Evolutionary conservation across 2,113 vertebrate genomes (phyloP).

Genomic region (Indicator indicator): DNA sequence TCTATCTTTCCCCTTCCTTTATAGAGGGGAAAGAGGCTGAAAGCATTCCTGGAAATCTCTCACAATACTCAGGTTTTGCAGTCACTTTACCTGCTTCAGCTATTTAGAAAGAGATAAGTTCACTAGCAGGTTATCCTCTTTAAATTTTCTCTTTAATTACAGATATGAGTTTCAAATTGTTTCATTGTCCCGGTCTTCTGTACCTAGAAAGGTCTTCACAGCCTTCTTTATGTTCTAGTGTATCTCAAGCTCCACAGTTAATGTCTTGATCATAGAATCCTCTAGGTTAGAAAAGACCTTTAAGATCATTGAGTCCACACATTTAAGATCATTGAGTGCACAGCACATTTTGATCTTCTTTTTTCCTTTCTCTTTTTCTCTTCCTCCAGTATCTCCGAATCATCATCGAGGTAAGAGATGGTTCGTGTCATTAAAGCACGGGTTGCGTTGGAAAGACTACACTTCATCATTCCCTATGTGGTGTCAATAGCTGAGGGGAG

Average conservation of each 20-base stretch:
- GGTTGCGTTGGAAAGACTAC: neutral
- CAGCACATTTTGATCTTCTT: neutral
- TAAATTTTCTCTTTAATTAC: neutral
- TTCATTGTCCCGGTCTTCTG: neutral
- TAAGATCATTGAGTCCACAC: no score
- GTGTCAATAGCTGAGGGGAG: neutral
- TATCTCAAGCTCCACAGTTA: neutral
- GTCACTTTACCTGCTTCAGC: neutral
- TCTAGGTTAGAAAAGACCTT: no score
- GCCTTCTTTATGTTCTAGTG: neutral
- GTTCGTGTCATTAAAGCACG: neutral
- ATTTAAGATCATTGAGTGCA: no score
- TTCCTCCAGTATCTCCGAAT: constrained; percentile 62
- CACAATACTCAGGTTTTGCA: neutral
- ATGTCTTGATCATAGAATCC: neutral
- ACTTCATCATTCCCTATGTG: neutral
- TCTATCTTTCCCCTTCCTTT: neutral
- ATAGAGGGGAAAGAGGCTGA: neutral
- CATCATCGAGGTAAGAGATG: constrained; percentile 54
- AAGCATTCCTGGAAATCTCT: neutral
- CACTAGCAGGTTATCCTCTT: neutral
- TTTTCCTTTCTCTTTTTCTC: neutral
- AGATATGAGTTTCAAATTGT: neutral
- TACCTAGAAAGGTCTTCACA: neutral
- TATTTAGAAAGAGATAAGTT: neutral